Percentiles rank a stretch among this genome's conserved stretches.
Conservation (phyloP, 2,888 invertebrate species). For the Tetragonisca angustula region DNA sequence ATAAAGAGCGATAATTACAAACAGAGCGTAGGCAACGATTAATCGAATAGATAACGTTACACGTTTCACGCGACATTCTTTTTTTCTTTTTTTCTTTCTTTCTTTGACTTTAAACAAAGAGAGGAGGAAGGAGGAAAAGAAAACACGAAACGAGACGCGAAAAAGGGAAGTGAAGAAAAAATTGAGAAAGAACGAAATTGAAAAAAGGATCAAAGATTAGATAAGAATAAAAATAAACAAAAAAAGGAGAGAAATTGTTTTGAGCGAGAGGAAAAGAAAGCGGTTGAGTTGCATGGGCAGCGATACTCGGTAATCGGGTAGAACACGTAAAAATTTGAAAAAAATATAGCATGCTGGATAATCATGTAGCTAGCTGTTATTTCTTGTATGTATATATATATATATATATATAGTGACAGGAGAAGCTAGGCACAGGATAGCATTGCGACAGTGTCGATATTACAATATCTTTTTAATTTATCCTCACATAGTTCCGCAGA, state of each 20-base stretch:
- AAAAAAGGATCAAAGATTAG: neutral
- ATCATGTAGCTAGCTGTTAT: conserved; percentile 83
- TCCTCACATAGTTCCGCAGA: conserved; percentile 36
- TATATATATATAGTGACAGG: conserved; percentile 81
- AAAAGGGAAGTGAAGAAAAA: conserved; percentile 1
- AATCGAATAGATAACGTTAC: conserved; percentile 45
- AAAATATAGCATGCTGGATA: conserved; percentile 81
- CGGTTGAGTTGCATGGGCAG: conserved; percentile 43
- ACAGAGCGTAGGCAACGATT: conserved; percentile 29
- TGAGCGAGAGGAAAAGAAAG: conserved; percentile 31
- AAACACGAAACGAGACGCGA: neutral
- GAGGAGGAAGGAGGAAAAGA: neutral
- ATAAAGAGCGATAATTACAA: conserved; percentile 47
- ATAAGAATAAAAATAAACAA: neutral
- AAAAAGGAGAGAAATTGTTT: neutral
- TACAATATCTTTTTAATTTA: conserved; percentile 49
- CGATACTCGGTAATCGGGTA: conserved; percentile 56
- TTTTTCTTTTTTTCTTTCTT: neutral
- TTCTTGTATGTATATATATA: conserved; percentile 76
- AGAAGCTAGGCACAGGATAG: conserved; percentile 84
- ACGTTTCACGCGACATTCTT: conserved; percentile 42
- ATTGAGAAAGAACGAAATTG: neutral
- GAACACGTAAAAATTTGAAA: conserved; percentile 64
- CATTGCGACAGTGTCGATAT: conserved; percentile 79
- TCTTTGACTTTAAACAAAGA: neutral